Evolutionary conservation across 2,113 vertebrate species (phyloP), one percentile per base, ranked within the genome.

Genomic region (Enhydra lutris): DNA sequence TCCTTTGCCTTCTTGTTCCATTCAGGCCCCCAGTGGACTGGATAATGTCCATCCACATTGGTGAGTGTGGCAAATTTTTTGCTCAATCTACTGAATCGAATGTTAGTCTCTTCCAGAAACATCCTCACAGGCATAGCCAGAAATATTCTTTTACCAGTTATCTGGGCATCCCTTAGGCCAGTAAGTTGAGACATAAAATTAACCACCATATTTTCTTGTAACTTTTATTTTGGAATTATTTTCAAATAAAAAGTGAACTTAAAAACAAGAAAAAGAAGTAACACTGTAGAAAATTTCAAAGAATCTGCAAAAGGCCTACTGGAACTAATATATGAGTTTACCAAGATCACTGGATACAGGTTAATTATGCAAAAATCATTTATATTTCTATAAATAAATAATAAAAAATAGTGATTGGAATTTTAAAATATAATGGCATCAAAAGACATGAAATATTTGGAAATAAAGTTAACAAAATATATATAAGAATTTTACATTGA

Each of bases 231-330:
- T 92, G n/a, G 15, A 71, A 88, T 92, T 76, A 81, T 82, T 88
- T 95, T 96, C 45, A 88, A 74, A 52, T 63, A 81, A 81, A 87
- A 95, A 24, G 31, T 86, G 50, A 78, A 83, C 65, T 65, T 42
- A 31, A 50, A 79, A 86, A 45, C 12, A 61, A 67, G 34, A 26
- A 69, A 87, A 85, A 67, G 42, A 50, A 67, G 29, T 65, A 65
- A 76, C 63, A 23, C 65, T 57, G 4, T 89, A 45, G 15, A 45
- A 74, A 73, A 31, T 13, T 42, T 26, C 31, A 73, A 52, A 6
- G 39, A 55, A 61, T 71, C 29, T 73, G 11, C 14, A 91, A 23
- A 23, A 86, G 39, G 73, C 21, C 26, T 61, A 76, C 20, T 61
- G 34, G 52, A 74, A 76, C 71, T 47, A 45, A 34, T 23, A 61